Evolutionary conservation across 1,140 invertebrate genomes (phyloP), one percentile per base, ranked within the genome.

Genomic region (Brachionus manjavacas): DNA sequence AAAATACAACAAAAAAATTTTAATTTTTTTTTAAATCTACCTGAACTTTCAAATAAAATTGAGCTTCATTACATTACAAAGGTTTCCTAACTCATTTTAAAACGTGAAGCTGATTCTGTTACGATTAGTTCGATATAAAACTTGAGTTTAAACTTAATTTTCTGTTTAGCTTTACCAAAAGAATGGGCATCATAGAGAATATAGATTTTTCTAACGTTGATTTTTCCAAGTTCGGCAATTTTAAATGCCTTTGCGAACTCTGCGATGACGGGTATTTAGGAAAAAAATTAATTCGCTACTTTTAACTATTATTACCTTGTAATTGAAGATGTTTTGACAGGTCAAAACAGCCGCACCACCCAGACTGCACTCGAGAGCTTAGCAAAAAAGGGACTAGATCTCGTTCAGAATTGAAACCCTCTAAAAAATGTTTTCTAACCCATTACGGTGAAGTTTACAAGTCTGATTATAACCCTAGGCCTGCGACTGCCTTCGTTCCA

Each of bases 401-500:
- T 20, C 4, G 16, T 35, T 76, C 72, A 12, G 20, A 28, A 25
- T 76, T 25, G 14, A 49, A 76, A 76, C 2, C 6, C 14, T 76
- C 72, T 20, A 76, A 76, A 20, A 76, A 76, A 25, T 76, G 41
- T 25, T 76, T 49, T 28, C 20, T 76, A 0, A 25, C 72, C 12
- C 72, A 76, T 76, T 76, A 76, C 12, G 25, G 28, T 25, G 72
- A 76, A 76, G 43, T 49, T 25, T 76, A 49, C 25, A 76, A 49
- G 11, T 76, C 72, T n/a, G 25, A 76, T 25, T 76, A 76, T n/a
- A 49, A 76, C 2, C 41, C 72, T 25, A 76, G 72, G 25, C 72
- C 72, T 25, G 39, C 72, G 2, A 76, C 72, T 7, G 20, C 72
- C 4, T 76, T 25, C 31, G 16, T 49, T 49, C 72, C 72, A 28